These are phyloP conservation scores for Biston stratarius DNA, from an alignment of 2,888 invertebrate species.

Conservation along the genomic window DNA sequence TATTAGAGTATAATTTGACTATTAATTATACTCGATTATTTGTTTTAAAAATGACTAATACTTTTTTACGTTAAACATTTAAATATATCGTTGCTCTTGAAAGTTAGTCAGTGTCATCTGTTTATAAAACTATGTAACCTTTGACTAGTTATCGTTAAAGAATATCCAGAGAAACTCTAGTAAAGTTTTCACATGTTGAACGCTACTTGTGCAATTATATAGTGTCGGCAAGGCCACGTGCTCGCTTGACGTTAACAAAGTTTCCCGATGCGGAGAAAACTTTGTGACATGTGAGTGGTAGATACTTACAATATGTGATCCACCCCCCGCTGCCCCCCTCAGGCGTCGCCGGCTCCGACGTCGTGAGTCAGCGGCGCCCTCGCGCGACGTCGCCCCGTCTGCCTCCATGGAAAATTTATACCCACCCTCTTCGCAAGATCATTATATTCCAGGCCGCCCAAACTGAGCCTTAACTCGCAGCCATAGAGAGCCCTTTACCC, in stretches of 20 bases:
- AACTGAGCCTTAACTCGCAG: constrained; percentile 63
- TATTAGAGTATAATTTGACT: too few species aligned
- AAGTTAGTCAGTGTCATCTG: not conserved
- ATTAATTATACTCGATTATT: too few species aligned
- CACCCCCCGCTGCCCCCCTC: constrained; percentile 48
- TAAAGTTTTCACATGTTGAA: constrained; percentile 60
- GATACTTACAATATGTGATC: constrained; percentile 83
- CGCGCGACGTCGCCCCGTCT: constrained; percentile 85
- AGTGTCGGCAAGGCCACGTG: constrained; percentile 82
- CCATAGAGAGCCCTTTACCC: constrained; percentile 64
- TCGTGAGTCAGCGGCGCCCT: constrained; percentile 85
- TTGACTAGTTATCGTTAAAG: constrained; percentile 10
- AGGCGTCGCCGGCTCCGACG: constrained; percentile 64
- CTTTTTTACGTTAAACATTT: too few species aligned
- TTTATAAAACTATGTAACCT: not conserved
- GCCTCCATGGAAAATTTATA: constrained; percentile 86
- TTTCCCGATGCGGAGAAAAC: constrained; percentile 85
- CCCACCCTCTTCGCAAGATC: constrained; percentile 83
- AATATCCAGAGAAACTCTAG: constrained; percentile 39
- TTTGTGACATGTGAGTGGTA: constrained; percentile 86
- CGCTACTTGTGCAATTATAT: constrained; percentile 68
- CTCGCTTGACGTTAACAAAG: constrained; percentile 86
- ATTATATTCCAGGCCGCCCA: constrained; percentile 61
- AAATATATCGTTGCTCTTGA: not conserved
- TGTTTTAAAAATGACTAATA: too few species aligned